A percentile compares a stretch with the other conserved stretches of the same genome.
Evolutionary conservation across 2,797 vertebrate genomes (phyloP).

Genomic region (Adelosebastes latens): DNA sequence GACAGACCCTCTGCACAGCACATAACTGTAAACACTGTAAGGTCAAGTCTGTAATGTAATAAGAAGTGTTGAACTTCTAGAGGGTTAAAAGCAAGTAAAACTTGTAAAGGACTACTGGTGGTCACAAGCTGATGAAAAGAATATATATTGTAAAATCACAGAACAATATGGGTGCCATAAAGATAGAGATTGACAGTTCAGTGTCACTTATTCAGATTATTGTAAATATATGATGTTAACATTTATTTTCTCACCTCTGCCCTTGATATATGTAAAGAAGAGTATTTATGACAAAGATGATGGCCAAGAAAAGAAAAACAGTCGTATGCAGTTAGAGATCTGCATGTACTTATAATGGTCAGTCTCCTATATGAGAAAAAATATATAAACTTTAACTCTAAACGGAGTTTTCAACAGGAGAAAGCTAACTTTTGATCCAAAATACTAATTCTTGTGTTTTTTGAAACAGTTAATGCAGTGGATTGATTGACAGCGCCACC

Average conservation of each 20-base stretch:
- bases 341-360: constrained; percentile 36
- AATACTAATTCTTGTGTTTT: constrained; percentile 8
- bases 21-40: constrained; percentile 59
- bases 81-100: constrained; percentile 43
- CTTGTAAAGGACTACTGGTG: constrained; percentile 47
- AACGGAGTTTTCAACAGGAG: not conserved
- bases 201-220: constrained; percentile 51
- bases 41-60: constrained; percentile 51
- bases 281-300: constrained; percentile 70
- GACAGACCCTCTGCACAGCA: constrained; percentile 49
- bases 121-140: constrained; percentile 36
- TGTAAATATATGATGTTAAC: constrained; percentile 68
- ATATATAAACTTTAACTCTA: constrained; percentile 16
- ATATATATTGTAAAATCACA: constrained; percentile 63
- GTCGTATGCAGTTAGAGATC: constrained; percentile 36
- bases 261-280: constrained; percentile 60
- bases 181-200: constrained; percentile 28
- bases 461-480: constrained; percentile 14
- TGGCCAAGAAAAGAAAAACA: constrained; percentile 32
- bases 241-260: constrained; percentile 67
- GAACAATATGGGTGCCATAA: constrained; percentile 46
- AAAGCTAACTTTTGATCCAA: constrained; percentile 12
- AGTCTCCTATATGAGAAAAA: constrained; percentile 9
- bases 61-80: constrained; percentile 29
- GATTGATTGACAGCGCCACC: constrained; percentile 48